phyloP scores from a whole-genome alignment of 2,888 invertebrate species.

The Emmelina monodactyla region DNA sequence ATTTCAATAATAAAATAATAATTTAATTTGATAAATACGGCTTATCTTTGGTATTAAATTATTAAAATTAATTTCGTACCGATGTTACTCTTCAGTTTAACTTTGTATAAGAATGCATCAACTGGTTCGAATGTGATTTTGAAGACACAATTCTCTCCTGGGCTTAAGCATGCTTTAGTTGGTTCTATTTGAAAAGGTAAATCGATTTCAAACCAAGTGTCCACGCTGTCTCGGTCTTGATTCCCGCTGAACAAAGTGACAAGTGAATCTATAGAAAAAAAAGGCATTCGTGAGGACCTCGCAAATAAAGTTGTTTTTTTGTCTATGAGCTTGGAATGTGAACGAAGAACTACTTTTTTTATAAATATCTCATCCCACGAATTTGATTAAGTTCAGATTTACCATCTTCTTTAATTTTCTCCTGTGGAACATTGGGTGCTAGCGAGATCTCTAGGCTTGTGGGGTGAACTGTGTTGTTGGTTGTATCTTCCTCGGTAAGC shows the following conservation, averaged over 20 bases:
- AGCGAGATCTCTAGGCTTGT: no score
- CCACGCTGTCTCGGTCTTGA: constrained; percentile 36
- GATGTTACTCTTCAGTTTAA: constrained; percentile 40
- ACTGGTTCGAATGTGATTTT: constrained; percentile 63
- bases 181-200: constrained; percentile 64
- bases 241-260: constrained; percentile 46
- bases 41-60: background rate
- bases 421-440: no score
- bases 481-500: no score
- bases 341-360: no score
- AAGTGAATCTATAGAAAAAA: constrained; percentile 28
- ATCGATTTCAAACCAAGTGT: constrained; percentile 50
- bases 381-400: no score
- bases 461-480: no score
- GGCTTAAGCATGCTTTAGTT: constrained; percentile 39
- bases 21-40: background rate
- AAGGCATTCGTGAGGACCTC: no score
- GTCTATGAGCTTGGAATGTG: no score
- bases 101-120: constrained; percentile 59
- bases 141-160: constrained; percentile 41
- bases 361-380: no score
- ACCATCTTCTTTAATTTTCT: no score
- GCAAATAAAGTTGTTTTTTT: no score
- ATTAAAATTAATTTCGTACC: constrained; percentile 23
- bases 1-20: background rate